Percentiles rank a stretch among this genome's conserved stretches.
These are phyloP conservation scores for Calameuta pallipes DNA, from an alignment of 2,888 invertebrate genomes.

Conservation along the genomic window DNA sequence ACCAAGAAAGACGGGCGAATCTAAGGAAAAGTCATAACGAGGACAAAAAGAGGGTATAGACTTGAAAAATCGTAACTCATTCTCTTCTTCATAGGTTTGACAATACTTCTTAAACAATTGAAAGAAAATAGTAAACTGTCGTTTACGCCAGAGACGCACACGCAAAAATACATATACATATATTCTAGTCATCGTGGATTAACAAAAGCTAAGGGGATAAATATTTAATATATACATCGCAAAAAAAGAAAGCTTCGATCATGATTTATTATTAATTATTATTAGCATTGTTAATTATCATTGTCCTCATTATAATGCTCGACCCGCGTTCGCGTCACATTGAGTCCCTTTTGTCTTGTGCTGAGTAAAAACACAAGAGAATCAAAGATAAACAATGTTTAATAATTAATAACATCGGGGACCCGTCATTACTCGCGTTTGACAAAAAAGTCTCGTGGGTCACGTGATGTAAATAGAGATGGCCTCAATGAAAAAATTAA, in stretches of 20 bases:
- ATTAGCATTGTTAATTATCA: neutral
- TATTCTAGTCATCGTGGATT: constrained; percentile 3
- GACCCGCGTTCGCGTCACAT: neutral
- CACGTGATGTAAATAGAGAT: neutral
- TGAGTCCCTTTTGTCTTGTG: neutral
- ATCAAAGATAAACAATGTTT: neutral
- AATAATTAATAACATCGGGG: neutral
- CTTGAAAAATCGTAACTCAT: neutral
- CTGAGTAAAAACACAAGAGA: neutral
- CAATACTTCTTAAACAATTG: neutral
- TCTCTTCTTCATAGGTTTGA: neutral
- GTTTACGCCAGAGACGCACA: constrained; percentile 6
- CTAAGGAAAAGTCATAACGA: neutral
- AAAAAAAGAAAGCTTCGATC: neutral
- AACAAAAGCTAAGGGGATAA: neutral
- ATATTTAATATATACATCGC: constrained; percentile 1
- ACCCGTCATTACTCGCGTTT: neutral
- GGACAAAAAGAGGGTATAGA: neutral
- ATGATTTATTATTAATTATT: neutral
- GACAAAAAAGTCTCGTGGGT: neutral
- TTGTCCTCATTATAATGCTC: neutral
- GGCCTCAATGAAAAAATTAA: neutral
- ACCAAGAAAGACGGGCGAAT: neutral
- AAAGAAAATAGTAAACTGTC: constrained; percentile 5
- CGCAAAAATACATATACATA: neutral